phyloP scores from a whole-genome alignment of 2,113 vertebrate genomes.

The Apodemus sylvaticus region DNA sequence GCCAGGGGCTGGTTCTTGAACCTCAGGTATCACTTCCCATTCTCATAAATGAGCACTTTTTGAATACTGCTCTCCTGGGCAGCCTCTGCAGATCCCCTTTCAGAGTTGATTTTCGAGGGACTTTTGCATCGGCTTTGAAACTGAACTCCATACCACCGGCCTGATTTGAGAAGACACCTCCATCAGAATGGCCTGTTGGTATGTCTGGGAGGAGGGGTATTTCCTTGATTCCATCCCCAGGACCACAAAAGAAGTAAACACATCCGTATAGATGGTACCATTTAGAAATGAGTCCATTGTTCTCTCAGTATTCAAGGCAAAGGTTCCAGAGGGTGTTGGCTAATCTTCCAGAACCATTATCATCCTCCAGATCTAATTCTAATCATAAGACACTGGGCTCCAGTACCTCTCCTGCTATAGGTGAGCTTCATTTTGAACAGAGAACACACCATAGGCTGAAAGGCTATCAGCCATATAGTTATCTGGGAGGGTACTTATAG shows the following conservation, averaged over 20 bases:
- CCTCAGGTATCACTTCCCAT: neutral
- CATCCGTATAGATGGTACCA: neutral
- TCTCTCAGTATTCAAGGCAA: neutral
- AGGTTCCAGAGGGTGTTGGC: neutral
- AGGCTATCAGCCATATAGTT: neutral
- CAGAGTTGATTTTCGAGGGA: neutral
- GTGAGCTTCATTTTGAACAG: neutral
- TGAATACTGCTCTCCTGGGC: neutral
- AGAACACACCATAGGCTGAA: neutral
- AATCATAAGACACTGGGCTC: neutral
- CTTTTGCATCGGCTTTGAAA: no score
- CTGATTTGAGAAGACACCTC: neutral
- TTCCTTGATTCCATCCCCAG: neutral
- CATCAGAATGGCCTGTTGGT: neutral
- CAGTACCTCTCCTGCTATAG: accelerated
- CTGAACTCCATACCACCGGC: no score
- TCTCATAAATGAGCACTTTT: neutral
- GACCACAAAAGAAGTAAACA: neutral
- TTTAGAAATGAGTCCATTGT: neutral
- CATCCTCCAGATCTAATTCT: neutral
- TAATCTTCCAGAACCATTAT: neutral
- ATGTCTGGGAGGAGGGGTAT: neutral
- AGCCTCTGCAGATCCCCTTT: neutral
- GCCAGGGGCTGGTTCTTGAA: neutral
- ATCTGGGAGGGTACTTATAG: neutral